phyloP scores from a whole-genome alignment of 2,797 vertebrate genomes.

The Sebastes hubbsi region DNA sequence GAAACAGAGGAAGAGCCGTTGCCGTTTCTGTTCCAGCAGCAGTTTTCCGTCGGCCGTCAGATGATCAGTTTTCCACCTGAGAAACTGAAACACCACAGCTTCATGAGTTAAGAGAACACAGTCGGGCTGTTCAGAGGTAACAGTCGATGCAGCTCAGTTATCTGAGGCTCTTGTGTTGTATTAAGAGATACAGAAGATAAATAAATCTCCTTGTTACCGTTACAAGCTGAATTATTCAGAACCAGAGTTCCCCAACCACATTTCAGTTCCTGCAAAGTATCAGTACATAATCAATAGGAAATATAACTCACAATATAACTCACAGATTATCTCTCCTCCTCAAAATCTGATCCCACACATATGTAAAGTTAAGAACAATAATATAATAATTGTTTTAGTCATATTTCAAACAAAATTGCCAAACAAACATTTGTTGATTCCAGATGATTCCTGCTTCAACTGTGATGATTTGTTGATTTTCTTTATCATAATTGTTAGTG shows the following conservation, averaged over 20 bases:
- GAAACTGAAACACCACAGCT: not conserved
- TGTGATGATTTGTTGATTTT: too few relatives aligned
- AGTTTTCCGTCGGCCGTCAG: slow-evolving; percentile 15
- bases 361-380: not conserved
- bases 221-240: not conserved
- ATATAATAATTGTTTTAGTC: too few relatives aligned
- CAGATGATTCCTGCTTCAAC: too few relatives aligned
- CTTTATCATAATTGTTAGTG: too few relatives aligned
- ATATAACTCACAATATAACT: not conserved
- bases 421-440: too few relatives aligned
- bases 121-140: not conserved
- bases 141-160: not conserved
- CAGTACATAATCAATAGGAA: not conserved
- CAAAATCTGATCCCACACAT: not conserved
- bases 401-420: too few relatives aligned
- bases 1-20: slow-evolving; percentile 4
- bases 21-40: slow-evolving; percentile 36
- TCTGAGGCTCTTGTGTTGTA: not conserved
- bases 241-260: not conserved
- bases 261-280: not conserved
- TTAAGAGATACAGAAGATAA: not conserved
- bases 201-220: not conserved
- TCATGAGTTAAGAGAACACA: not conserved
- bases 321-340: not conserved
- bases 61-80: slow-evolving; percentile 39